Evolutionary conservation across 2,888 invertebrate species (phyloP), one percentile per base, ranked within the genome.

Genomic region (Malthinus flaveolus): DNA sequence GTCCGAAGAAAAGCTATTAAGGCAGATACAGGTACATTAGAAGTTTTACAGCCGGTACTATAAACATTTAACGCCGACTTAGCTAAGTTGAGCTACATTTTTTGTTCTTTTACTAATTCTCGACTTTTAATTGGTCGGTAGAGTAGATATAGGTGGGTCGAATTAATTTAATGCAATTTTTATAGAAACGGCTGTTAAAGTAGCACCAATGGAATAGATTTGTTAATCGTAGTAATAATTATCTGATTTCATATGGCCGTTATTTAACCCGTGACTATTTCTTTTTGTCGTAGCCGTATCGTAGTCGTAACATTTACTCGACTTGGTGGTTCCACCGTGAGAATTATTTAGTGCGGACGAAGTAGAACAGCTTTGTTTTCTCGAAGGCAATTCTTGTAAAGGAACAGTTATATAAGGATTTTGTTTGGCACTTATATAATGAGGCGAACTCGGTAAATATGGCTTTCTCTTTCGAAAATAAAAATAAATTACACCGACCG

Each of bases 361-460:
- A 11, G 78, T 79, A 71, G 69, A 79, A 66, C 80, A 78, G 69
- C 59, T 73, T 35, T 68, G 68, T 53, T 73, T 72, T 49, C 73
- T 73, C 9, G 79, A 74, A 65, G 84, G 82, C 72, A 89, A 87
- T 76, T 92, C 91, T 74, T 89, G 90, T 59, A 91, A 80, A 0
- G 93, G 93, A 39, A 93, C 87, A 15, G 91, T 88, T 61, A 91
- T 90, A 76, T 93, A 93, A 64, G 91, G 89, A 75, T 93, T 93
- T 71, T 90, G 90, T 72, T 90, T 91, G 0, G 88, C 83, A 31
- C 89, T 87, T 67, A 90, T 90, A 73, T 92, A 93, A 73, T 90
- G 91, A 0, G 91, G 91, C 49, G 90, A 89, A 37, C 90, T 87
- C 0, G 90, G 88, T 3, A 90, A 85, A 34, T 85, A 81, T 32